These are phyloP conservation scores for Manis javanica DNA, from an alignment of 2,797 vertebrate species.

Conservation along the genomic window DNA sequence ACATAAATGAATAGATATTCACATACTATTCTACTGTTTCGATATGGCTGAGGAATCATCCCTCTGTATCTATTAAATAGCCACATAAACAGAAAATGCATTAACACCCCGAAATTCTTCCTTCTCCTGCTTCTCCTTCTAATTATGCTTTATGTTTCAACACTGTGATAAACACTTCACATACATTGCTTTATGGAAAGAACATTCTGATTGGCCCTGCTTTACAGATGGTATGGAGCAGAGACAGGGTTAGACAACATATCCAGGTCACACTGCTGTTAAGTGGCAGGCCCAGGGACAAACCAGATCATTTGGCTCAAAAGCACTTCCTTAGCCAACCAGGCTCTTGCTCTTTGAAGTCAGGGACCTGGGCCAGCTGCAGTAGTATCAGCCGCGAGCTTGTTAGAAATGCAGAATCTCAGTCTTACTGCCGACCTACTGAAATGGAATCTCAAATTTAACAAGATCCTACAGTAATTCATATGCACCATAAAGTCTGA, in stretches of 20 bases:
- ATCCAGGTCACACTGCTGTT: not conserved
- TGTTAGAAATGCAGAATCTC: not conserved
- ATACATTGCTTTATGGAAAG: not conserved
- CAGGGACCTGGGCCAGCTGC: not conserved
- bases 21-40: not conserved
- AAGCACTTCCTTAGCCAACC: not conserved
- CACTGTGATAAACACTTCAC: not conserved
- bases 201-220: not conserved
- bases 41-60: not conserved
- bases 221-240: not conserved
- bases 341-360: not conserved
- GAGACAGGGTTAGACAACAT: not conserved
- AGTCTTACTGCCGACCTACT: not conserved
- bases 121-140: not conserved
- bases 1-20: not conserved
- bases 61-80: not conserved
- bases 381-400: not conserved
- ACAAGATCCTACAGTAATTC: not conserved
- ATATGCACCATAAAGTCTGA: not conserved
- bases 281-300: not conserved
- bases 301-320: not conserved
- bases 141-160: not conserved
- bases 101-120: not conserved
- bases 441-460: not conserved
- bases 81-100: not conserved